phyloP scores from a whole-genome alignment of 1,140 invertebrate species.

The Tetragonula clypearis region DNA sequence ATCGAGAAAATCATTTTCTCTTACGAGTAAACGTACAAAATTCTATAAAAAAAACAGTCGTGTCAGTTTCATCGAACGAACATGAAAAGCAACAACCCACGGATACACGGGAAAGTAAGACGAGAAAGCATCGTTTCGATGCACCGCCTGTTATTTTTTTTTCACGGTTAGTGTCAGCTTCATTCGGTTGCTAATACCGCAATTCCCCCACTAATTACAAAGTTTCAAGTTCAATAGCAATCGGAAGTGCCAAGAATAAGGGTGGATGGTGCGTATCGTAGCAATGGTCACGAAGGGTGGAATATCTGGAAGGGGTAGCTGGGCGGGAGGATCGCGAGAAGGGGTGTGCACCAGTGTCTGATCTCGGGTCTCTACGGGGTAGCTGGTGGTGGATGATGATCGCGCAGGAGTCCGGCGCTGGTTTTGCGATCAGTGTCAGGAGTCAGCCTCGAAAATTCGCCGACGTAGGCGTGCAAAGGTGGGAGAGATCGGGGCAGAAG shows the following conservation, averaged over 20 bases:
- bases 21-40: no score
- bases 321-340: not conserved
- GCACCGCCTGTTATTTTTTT: conserved; percentile 7
- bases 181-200: not conserved
- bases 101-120: not conserved
- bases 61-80: no score
- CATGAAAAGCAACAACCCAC: not conserved
- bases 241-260: conserved; percentile 11
- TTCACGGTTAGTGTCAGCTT: conserved; percentile 9
- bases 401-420: not conserved
- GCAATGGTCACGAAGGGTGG: not conserved
- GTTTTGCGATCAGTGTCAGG: not conserved
- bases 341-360: no score
- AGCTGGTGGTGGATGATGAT: not conserved
- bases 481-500: conserved; percentile 12
- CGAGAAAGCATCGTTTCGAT: not conserved
- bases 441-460: not conserved
- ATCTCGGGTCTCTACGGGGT: no score
- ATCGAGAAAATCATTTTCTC: no score
- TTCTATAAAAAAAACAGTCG: no score
- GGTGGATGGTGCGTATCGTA: not conserved
- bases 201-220: conserved; percentile 26
- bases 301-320: not conserved
- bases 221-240: conserved; percentile 47
- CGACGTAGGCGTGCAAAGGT: not conserved